phyloP scores from a whole-genome alignment of 2,888 invertebrate species.

The Molorchus minor region DNA sequence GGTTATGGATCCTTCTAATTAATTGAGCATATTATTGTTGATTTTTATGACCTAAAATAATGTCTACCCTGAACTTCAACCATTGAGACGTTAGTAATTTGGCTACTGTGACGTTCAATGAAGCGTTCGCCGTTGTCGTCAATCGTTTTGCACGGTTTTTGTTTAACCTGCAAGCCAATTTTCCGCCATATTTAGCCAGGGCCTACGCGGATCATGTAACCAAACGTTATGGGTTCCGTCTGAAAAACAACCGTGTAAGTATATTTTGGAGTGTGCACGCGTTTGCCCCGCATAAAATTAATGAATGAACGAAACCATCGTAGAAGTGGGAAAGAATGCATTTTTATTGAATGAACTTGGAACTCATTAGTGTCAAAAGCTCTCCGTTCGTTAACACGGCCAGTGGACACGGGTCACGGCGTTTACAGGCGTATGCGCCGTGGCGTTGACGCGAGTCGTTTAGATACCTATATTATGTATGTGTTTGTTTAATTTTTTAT shows the following conservation, averaged over 20 bases:
- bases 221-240: conserved; percentile 1
- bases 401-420: conserved; percentile 19
- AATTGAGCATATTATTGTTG: too few relatives aligned
- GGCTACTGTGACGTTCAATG: too few relatives aligned
- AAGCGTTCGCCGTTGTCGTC: too few relatives aligned
- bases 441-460: too few relatives aligned
- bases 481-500: too few relatives aligned
- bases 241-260: conserved; percentile 14
- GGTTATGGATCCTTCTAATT: too few relatives aligned
- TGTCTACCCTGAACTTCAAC: too few relatives aligned
- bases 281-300: conserved; percentile 8
- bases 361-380: conserved; percentile 22
- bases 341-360: conserved; percentile 39
- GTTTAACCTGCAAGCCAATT: conserved; percentile 1
- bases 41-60: too few relatives aligned
- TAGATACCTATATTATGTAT: too few relatives aligned
- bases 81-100: too few relatives aligned
- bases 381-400: conserved; percentile 20
- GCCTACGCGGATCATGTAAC: neutral
- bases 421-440: conserved; percentile 2
- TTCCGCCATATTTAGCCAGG: neutral
- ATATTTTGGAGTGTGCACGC: conserved; percentile 1
- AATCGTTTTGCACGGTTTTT: too few relatives aligned
- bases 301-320: conserved; percentile 20
- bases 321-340: conserved; percentile 24